Evolutionary conservation across 2,797 vertebrate genomes (phyloP).

Genomic region (Pangasius mekongensis): DNA sequence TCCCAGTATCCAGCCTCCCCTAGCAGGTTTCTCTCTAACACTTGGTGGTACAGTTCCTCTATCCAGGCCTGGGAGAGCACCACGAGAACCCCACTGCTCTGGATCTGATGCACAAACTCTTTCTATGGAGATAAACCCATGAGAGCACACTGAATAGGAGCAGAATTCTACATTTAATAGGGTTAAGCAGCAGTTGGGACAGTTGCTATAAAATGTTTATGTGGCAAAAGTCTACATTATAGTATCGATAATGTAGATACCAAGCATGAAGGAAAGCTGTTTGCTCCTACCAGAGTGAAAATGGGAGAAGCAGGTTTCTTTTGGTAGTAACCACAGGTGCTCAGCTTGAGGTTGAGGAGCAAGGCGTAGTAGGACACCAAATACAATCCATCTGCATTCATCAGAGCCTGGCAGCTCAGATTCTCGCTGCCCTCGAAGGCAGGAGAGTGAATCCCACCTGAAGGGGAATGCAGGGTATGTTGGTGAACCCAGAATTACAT

Average conservation of each 20-base stretch:
- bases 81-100: constrained; percentile 89
- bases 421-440: constrained; percentile 81
- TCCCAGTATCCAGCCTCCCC: constrained; percentile 93
- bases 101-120: constrained; percentile 91
- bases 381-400: constrained; percentile 95
- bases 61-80: constrained; percentile 94
- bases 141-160: background rate
- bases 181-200: background rate
- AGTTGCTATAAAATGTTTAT: background rate
- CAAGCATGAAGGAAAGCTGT: background rate
- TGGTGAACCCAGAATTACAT: background rate
- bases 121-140: constrained; percentile 76
- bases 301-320: constrained; percentile 77
- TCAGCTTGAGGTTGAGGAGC: constrained; percentile 93
- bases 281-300: constrained; percentile 82
- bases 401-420: constrained; percentile 86
- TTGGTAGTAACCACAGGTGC: constrained; percentile 88
- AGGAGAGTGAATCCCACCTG: constrained; percentile 89
- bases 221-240: background rate
- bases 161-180: background rate
- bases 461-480: background rate
- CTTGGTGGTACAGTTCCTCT: constrained; percentile 92
- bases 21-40: constrained; percentile 90
- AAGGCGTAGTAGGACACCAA: constrained; percentile 87
- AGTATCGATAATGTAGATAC: background rate